Percentiles rank a stretch among this genome's conserved stretches.
phyloP scores from a whole-genome alignment of 2,113 vertebrate genomes.

The Sialia sialis region DNA sequence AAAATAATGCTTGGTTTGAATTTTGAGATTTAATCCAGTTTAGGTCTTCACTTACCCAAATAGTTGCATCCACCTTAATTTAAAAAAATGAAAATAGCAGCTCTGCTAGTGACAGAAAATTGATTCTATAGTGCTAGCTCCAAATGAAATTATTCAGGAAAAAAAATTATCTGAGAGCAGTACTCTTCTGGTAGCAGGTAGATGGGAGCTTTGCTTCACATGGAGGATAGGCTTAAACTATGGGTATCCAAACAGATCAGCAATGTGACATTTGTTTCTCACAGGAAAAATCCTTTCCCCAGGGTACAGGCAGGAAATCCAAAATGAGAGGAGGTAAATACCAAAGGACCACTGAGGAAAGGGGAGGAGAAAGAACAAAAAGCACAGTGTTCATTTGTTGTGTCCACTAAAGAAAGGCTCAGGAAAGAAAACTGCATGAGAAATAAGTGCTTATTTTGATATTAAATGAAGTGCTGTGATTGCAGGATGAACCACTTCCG shows the following conservation, averaged over 20 bases:
- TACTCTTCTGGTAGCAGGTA: neutral
- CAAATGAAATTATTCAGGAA: neutral
- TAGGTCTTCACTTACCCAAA: neutral
- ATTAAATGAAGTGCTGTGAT: neutral
- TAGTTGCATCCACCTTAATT: neutral
- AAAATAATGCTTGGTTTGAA: neutral
- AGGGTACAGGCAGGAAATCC: slow-evolving; percentile 52
- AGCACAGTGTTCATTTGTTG: neutral
- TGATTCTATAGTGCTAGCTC: neutral
- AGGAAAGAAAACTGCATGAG: neutral
- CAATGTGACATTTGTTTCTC: slow-evolving; percentile 50
- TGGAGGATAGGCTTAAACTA: neutral
- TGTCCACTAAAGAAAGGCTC: neutral
- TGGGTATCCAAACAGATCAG: neutral
- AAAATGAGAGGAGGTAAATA: slow-evolving; percentile 53
- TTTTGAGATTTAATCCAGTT: neutral
- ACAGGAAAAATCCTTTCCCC: slow-evolving; percentile 54
- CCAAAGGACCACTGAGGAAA: slow-evolving; percentile 16
- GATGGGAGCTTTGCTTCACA: neutral
- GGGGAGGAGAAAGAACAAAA: slow-evolving; percentile 22
- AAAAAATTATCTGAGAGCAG: neutral
- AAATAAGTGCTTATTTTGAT: slow-evolving; percentile 8
- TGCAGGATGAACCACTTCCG: neutral
- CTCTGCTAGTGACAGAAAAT: neutral
- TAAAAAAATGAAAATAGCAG: neutral